Base-by-base conservation (phyloP, 2,888 invertebrate species). In the Apodemia duryi region DNA sequence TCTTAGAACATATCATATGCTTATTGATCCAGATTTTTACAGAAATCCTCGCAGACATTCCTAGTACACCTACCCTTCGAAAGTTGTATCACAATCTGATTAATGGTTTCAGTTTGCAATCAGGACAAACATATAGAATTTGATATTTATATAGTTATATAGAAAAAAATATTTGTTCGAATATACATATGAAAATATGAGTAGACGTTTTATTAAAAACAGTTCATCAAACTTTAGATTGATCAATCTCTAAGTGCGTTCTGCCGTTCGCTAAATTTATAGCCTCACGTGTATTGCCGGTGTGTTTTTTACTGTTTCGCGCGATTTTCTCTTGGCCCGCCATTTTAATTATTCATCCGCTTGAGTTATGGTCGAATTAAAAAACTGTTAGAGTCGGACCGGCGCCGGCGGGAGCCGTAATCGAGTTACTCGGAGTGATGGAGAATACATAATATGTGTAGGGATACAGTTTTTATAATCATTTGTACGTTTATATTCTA, bases 301-400 rank as follows among this genome's bases (percentile, higher is more conserved):
- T 76, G 77, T 75, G 77, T 87, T 90, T 90, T 89, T 90, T 86
- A 81, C 86, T 82, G 81, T 79, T 81, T 81, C 79, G 81, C 85
- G 85, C 85, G 81, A 83, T 83, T 84, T 84, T 85, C 83, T 28
- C 77, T 77, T 82, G 81, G 72, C 83, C 81, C 86, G 85, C 85
- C 86, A 82, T 85, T 90, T 92, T 92, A 92, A 92, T 92, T 92
- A 92, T 92, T 92, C 92, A 92, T 89, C 82, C 82, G 79, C 83
- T 83, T 92, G 91, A 92, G 92, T 92, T 92, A 92, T 92, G 91
- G 91, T 86, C 89, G 90, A 92, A 92, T 92, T 92, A 92, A 92
- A 92, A 92, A 92, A 92, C 91, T 92, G 92, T 92, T 91, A 91
- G 89, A 90, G 88, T 86, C 85, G 85, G 85, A 84, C 85, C 84